Evolutionary conservation across 2,888 invertebrate genomes (phyloP).

Genomic region (Drosophila basisetae): DNA sequence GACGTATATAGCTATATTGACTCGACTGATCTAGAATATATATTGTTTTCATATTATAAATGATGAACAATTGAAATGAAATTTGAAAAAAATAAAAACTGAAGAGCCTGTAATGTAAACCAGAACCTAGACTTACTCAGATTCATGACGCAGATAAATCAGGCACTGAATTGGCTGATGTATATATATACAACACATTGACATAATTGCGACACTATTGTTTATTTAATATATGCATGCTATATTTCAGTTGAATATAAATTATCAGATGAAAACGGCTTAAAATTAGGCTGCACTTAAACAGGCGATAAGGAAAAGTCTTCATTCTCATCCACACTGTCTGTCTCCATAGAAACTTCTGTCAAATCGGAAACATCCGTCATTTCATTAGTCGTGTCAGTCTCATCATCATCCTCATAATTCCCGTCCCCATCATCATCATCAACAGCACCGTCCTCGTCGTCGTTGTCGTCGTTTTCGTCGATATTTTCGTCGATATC

Average conservation of each 20-base stretch:
- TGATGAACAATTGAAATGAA: too few relatives aligned
- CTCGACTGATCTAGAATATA: background rate
- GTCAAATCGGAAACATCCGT: background rate
- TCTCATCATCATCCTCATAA: background rate
- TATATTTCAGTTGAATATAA: background rate
- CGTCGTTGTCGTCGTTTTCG: background rate
- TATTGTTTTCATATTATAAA: too few relatives aligned
- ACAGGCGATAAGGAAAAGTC: background rate
- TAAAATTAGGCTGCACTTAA: too few relatives aligned
- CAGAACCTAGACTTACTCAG: too few relatives aligned
- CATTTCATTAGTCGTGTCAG: background rate
- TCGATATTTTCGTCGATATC: background rate
- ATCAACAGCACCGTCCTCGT: background rate
- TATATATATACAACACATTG: too few relatives aligned
- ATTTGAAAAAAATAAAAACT: too few relatives aligned
- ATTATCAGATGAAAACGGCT: too few relatives aligned
- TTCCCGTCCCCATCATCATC: background rate
- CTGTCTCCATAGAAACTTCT: background rate
- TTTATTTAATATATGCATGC: too few relatives aligned
- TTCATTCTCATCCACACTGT: background rate
- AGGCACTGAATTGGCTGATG: too few relatives aligned
- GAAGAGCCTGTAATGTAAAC: too few relatives aligned
- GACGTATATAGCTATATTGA: background rate
- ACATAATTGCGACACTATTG: too few relatives aligned
- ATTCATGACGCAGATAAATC: too few relatives aligned